Percentiles rank a stretch among this genome's conserved stretches.
Conservation (phyloP, 2,888 invertebrate genomes). For the Buathra laborator region DNA sequence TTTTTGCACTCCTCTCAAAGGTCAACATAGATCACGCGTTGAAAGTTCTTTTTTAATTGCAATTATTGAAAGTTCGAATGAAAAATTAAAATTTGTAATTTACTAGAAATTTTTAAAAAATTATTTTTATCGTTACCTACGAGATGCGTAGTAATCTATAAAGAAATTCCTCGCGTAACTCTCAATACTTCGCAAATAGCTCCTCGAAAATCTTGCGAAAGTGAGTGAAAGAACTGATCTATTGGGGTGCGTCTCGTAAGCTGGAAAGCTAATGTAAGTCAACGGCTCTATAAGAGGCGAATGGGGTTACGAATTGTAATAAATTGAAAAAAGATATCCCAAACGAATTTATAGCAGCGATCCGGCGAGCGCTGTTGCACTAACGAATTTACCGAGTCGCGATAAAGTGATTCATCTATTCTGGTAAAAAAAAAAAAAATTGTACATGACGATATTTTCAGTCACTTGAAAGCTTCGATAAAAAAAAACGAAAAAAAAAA, state of each 20-base stretch:
- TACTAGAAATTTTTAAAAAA: not conserved
- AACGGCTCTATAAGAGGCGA: not conserved
- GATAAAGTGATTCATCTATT: slow-evolving; percentile 1
- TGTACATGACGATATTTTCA: not conserved
- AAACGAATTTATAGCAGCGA: slow-evolving; percentile 75
- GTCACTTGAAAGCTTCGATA: not conserved
- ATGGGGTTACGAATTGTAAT: not conserved
- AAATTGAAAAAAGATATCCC: slow-evolving; percentile 62
- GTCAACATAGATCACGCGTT: no score
- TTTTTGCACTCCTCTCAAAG: not conserved
- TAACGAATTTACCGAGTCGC: slow-evolving; percentile 72
- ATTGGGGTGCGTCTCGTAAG: not conserved
- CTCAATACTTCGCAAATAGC: not conserved
- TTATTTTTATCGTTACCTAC: not conserved
- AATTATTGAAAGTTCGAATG: not conserved
- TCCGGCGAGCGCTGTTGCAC: slow-evolving; percentile 55
- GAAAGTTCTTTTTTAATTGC: no score
- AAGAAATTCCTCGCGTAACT: not conserved
- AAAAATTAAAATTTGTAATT: not conserved
- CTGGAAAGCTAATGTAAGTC: not conserved
- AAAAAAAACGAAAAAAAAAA: not conserved
- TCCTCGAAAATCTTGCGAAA: not conserved
- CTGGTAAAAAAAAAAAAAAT: not conserved
- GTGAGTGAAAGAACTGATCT: not conserved
- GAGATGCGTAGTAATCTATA: not conserved